Evolutionary conservation across 2,888 invertebrate genomes (phyloP).

Genomic region (Iphiclides podalirius): DNA sequence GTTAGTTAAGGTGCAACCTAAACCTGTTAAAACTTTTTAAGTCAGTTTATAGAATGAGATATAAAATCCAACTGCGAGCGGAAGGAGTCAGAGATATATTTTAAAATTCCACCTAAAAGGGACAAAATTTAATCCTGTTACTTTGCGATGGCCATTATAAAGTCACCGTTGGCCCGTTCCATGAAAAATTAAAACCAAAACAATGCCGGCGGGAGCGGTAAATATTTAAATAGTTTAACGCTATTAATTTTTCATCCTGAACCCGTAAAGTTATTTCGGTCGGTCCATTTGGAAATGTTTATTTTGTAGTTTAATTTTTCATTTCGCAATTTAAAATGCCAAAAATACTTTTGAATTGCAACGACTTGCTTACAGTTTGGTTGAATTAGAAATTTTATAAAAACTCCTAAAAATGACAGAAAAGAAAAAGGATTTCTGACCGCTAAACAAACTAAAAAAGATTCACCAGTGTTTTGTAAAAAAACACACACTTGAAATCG

Average conservation of each 20-base stretch:
- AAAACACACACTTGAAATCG: neutral
- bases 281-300: constrained; percentile 2
- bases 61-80: neutral
- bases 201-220: constrained; percentile 15
- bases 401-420: neutral
- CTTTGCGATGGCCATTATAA: constrained; percentile 1
- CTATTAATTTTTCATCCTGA: constrained; percentile 20
- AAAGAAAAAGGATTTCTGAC: neutral
- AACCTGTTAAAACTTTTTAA: neutral
- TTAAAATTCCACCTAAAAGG: neutral
- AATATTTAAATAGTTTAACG: constrained; percentile 21
- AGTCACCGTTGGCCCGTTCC: neutral
- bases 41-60: neutral
- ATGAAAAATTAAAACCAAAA: constrained; percentile 18
- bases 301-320: constrained; percentile 1
- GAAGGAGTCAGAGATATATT: constrained; percentile 3
- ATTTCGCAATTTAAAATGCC: neutral
- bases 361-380: too few relatives aligned
- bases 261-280: constrained; percentile 13
- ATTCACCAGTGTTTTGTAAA: neutral
- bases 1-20: too few relatives aligned
- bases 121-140: constrained; percentile 12
- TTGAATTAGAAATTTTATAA: neutral
- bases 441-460: neutral
- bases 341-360: neutral